Conservation (phyloP, 2,113 vertebrate species). For the Fulmarus glacialis region DNA sequence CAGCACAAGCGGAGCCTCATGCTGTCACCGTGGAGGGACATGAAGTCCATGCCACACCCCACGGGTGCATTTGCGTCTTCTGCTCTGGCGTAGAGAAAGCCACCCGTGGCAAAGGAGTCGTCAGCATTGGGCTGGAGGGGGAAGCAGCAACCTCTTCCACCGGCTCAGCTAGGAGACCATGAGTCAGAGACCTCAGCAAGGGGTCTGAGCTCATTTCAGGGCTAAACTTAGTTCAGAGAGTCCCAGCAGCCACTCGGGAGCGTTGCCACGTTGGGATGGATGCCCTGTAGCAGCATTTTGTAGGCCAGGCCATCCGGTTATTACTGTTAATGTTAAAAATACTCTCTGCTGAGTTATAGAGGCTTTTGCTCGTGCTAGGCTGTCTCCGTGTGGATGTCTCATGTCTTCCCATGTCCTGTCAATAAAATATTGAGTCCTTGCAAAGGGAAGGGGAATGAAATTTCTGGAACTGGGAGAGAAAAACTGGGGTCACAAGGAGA, state of each 20-base stretch:
- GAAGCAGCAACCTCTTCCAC: neutral
- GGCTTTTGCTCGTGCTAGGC: neutral
- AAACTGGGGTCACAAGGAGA: neutral
- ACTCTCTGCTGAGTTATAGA: constrained; percentile 25
- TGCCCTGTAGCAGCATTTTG: constrained; percentile 54
- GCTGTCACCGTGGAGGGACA: neutral
- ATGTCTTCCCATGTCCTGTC: neutral
- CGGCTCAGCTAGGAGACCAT: neutral
- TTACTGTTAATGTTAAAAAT: constrained; percentile 46
- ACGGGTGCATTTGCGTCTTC: neutral
- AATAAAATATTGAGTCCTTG: neutral
- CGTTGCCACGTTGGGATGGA: neutral
- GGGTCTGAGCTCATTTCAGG: constrained; percentile 58
- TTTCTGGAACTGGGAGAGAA: neutral
- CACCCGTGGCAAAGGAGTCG: neutral
- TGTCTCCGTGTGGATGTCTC: neutral
- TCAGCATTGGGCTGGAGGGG: neutral
- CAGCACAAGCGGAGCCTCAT: neutral
- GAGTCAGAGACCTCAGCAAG: constrained; percentile 32
- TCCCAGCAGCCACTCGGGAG: constrained; percentile 41
- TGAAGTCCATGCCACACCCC: neutral
- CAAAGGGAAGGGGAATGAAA: neutral
- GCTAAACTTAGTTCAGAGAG: constrained; percentile 59
- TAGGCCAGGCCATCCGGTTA: constrained; percentile 47
- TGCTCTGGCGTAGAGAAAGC: neutral